Conservation (phyloP, 2,888 invertebrate species). For the Coleophora deauratella region DNA sequence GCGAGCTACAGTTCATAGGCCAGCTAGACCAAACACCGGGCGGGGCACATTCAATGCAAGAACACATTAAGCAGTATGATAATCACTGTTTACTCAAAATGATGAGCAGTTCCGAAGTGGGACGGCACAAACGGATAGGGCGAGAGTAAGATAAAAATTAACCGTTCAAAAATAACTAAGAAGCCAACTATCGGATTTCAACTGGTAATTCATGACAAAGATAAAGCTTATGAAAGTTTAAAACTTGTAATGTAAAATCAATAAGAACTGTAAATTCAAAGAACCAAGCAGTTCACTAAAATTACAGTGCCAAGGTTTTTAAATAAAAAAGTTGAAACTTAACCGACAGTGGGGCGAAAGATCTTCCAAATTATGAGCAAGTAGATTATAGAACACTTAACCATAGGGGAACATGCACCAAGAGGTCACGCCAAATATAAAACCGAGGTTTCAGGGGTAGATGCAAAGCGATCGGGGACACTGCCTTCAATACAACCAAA, state of each 20-base stretch:
- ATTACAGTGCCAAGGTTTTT: constrained; percentile 25
- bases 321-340: constrained; percentile 31
- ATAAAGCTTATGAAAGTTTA: constrained; percentile 46
- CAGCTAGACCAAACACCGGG: constrained; percentile 16
- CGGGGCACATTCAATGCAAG: constrained; percentile 5
- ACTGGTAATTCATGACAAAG: constrained; percentile 50
- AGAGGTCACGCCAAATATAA: constrained; percentile 73
- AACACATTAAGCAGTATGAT: neutral
- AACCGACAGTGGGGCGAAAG: constrained; percentile 32
- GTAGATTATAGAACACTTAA: constrained; percentile 41
- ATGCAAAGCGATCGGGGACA: constrained; percentile 75
- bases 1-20: too few species aligned
- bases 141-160: constrained; percentile 25
- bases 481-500: constrained; percentile 73
- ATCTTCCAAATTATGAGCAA: constrained; percentile 20
- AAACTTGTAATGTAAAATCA: constrained; percentile 20
- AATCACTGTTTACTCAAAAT: neutral
- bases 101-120: neutral
- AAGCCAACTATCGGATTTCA: constrained; percentile 57
- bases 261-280: constrained; percentile 35
- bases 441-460: constrained; percentile 49
- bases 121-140: constrained; percentile 15
- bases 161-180: constrained; percentile 47
- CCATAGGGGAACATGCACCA: constrained; percentile 68
- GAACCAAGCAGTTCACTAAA: constrained; percentile 57